phyloP scores from a whole-genome alignment of 2,888 invertebrate genomes.

The Caprella mutica region DNA sequence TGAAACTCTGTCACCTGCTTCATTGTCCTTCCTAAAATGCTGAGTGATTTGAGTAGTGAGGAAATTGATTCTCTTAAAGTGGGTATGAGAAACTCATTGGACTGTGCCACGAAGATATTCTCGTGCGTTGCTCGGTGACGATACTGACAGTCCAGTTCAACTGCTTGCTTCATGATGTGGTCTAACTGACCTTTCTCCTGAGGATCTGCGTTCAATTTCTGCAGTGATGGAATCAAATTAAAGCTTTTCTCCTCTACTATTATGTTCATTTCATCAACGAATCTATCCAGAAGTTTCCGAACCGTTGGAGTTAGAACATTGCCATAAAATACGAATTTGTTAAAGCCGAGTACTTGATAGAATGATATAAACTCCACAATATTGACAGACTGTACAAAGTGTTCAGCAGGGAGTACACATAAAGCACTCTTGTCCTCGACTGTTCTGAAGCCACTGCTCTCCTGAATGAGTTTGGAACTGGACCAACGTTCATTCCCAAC shows the following conservation, averaged over 20 bases:
- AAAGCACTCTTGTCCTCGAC: constrained; percentile 22
- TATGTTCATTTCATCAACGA: constrained; percentile 22
- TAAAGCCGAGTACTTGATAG: constrained; percentile 21
- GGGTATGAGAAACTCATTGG: constrained; percentile 24
- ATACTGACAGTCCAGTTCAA: constrained; percentile 30
- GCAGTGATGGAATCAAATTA: constrained; percentile 8
- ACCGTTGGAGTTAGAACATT: constrained; percentile 24
- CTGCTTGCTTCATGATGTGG: constrained; percentile 9
- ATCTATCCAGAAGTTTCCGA: constrained; percentile 23
- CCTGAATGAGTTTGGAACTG: constrained; percentile 19
- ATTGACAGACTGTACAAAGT: constrained; percentile 12
- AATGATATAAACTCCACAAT: constrained; percentile 29
- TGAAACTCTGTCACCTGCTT: constrained; percentile 24
- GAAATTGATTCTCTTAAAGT: constrained; percentile 16
- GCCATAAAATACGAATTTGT: constrained; percentile 25
- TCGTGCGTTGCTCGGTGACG: constrained; percentile 26
- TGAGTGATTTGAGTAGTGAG: constrained; percentile 10
- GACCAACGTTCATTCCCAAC: constrained; percentile 18
- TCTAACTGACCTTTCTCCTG: constrained; percentile 4
- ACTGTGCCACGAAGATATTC: constrained; percentile 22
- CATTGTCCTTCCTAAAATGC: neutral
- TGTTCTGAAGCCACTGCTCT: constrained; percentile 20
- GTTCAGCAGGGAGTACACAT: constrained; percentile 17
- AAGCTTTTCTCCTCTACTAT: constrained; percentile 27
- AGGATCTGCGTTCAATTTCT: constrained; percentile 2